phyloP scores from a whole-genome alignment of 2,888 invertebrate genomes.

The Heliconius hortense region DNA sequence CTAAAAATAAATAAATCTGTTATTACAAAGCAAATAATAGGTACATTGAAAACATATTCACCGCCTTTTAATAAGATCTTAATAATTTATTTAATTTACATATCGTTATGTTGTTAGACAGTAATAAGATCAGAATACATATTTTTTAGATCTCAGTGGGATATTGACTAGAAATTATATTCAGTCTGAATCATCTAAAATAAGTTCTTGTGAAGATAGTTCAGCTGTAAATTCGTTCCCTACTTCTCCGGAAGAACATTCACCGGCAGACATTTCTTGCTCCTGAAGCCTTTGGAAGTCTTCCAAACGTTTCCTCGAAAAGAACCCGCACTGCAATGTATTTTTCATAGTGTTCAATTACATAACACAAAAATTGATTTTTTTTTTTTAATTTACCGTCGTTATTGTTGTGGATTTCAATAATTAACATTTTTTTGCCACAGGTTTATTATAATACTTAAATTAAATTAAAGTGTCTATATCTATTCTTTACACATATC shows the following conservation, averaged over 20 bases:
- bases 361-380: not conserved
- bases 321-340: slow-evolving; percentile 63
- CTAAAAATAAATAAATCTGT: not conserved
- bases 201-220: slow-evolving; percentile 27
- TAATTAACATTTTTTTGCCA: not conserved
- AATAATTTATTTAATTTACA: not conserved
- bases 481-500: too few species aligned
- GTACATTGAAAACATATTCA: not conserved
- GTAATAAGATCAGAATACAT: not conserved
- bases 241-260: slow-evolving; percentile 35
- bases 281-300: slow-evolving; percentile 58
- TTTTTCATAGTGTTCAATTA: not conserved
- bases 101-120: not conserved
- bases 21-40: not conserved
- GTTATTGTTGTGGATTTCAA: not conserved
- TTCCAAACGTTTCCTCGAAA: slow-evolving; percentile 57
- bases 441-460: too few species aligned
- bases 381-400: too few species aligned
- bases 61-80: not conserved
- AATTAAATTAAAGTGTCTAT: too few species aligned
- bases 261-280: slow-evolving; percentile 41
- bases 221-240: not conserved
- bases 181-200: slow-evolving; percentile 24
- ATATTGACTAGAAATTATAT: not conserved
- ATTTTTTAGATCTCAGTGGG: not conserved